phyloP scores from a whole-genome alignment of 2,797 vertebrate genomes.

The Chanos chanos region DNA sequence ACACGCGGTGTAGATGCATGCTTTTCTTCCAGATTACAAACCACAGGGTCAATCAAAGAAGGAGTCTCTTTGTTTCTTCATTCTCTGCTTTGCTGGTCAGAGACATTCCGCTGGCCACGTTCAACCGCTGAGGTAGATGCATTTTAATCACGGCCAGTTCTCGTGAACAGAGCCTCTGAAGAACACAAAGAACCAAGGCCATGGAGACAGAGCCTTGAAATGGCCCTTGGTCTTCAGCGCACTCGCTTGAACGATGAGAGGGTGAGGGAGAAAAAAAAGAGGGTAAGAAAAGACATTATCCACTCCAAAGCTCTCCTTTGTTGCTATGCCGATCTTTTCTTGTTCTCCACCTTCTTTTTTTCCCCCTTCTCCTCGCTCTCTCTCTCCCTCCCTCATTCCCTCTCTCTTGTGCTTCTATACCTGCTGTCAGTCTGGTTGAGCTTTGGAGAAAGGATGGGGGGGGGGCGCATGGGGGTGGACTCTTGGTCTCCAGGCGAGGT shows the following conservation, averaged over 20 bases:
- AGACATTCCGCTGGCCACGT: conserved; percentile 8
- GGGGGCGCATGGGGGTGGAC: conserved; percentile 26
- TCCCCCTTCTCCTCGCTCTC: conserved; percentile 5
- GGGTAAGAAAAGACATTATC: background rate
- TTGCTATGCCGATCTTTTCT: conserved; percentile 37
- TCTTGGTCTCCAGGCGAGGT: conserved; percentile 51
- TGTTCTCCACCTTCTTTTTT: conserved; percentile 36
- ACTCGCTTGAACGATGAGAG: no score
- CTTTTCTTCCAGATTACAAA: no score
- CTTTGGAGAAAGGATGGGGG: conserved; percentile 9
- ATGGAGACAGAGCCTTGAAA: background rate
- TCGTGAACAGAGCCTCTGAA: background rate
- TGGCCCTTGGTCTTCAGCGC: background rate
- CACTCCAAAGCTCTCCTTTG: background rate
- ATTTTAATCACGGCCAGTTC: conserved; percentile 3
- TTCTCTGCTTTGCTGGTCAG: conserved; percentile 16
- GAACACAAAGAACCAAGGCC: background rate
- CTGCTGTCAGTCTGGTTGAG: conserved; percentile 49
- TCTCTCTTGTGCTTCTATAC: conserved; percentile 19
- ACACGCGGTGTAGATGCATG: no score
- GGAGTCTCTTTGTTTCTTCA: conserved; percentile 19
- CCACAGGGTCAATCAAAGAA: no score
- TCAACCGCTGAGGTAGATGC: background rate
- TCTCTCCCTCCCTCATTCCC: conserved; percentile 29
- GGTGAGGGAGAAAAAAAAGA: background rate